Base-by-base conservation (phyloP, 2,113 vertebrate species). In the Tauraco erythrolophus region DNA sequence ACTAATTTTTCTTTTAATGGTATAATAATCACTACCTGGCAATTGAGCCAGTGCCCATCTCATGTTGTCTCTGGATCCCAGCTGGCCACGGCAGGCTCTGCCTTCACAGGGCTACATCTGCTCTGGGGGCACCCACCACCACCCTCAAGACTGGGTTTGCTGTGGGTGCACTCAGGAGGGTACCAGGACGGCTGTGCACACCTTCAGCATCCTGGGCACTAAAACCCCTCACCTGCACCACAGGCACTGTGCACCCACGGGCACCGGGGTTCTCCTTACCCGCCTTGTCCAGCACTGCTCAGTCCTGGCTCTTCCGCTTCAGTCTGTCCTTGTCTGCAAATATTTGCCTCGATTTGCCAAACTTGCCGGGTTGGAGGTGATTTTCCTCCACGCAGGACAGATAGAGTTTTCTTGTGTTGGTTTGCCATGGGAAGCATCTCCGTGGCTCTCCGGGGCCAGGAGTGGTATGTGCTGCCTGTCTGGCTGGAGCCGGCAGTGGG, bases 111-210 rank as follows among this genome's bases (percentile, higher is more conserved):
- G 65, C 61, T 51, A 35, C 1, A 2, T 3, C 43, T 27, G 2
- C 28, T 7, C 51, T 5, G 0, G 2, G 35, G 53, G 33, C 27
- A 12, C 58, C 72, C 60, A 35, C 3, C 6, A 25, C 25, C 51
- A 19, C 30, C 39, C 70, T 46, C 19, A 25, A 7, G 27, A 43
- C 3, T 3, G 30, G 84, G n/a, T 69, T 51, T 46, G 41, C 45
- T 48, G 60, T 1, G 23, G 82, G 72, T 58, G 60, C 27, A 2
- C 50, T 84, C 18, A 7, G 4, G 9, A 66, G 51, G 30, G 58
- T 33, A 43, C 62, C 2, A 1, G 50, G 23, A 27, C 0, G 5
- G 25, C 45, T 4, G 3, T 1, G 11, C 15, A 17, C 17, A 16
- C 57, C 61, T 27, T 57, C 41, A 43, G 61, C 71, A 19, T 27